phyloP scores from a whole-genome alignment of 2,888 invertebrate species.

The Spisula solida region DNA sequence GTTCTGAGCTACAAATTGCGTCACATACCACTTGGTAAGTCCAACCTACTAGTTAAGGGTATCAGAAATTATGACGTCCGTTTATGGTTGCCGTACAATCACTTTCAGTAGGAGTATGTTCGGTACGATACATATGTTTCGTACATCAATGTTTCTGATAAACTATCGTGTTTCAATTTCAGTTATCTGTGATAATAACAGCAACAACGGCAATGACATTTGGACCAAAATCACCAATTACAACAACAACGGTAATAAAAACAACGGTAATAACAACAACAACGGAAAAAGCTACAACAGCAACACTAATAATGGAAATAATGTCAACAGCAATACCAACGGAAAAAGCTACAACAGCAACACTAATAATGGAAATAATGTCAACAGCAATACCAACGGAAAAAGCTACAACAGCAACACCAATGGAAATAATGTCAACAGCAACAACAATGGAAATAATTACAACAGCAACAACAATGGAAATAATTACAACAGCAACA shows the following conservation, averaged over 20 bases:
- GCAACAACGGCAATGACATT: not conserved
- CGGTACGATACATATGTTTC: too few species aligned
- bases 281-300: not conserved
- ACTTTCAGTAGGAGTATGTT: too few species aligned
- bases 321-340: not conserved
- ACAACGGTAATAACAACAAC: not conserved
- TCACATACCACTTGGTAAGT: too few species aligned
- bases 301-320: not conserved
- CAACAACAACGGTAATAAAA: not conserved
- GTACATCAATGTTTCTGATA: too few species aligned
- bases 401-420: constrained; percentile 42
- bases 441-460: constrained; percentile 42
- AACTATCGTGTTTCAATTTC: too few species aligned
- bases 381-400: not conserved
- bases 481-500: constrained; percentile 37
- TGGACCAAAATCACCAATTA: not conserved
- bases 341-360: not conserved
- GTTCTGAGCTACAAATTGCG: too few species aligned
- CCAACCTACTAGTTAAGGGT: too few species aligned
- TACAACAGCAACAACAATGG: constrained; percentile 42
- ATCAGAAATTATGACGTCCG: too few species aligned
- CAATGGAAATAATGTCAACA: not conserved
- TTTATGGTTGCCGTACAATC: too few species aligned
- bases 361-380: constrained; percentile 31
- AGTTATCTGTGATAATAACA: not conserved